Evolutionary conservation across 2,113 vertebrate species (phyloP).

Genomic region (Petrocephalus zakoni): DNA sequence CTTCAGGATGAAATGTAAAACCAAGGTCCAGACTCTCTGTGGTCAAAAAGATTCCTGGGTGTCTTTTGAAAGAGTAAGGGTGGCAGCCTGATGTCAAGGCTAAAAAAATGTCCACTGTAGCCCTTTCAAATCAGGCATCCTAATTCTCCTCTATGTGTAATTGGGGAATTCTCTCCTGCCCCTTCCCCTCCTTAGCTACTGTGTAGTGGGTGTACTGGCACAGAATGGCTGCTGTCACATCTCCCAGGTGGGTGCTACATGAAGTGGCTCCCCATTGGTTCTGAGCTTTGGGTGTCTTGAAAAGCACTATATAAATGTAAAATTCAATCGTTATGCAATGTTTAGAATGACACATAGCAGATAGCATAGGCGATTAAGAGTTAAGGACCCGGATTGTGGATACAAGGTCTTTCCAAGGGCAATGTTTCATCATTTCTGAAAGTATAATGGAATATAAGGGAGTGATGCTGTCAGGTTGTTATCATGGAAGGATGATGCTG

Average conservation of each 20-base stretch:
- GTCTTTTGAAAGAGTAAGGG: no score
- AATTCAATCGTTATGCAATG: neutral
- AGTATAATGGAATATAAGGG: neutral
- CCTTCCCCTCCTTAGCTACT: no score
- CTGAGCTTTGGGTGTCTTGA: neutral
- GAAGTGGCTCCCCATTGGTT: neutral
- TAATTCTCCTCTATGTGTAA: no score
- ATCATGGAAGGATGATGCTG: neutral
- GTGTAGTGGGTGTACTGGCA: no score
- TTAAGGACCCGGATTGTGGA: neutral
- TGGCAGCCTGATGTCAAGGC: no score
- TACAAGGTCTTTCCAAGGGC: neutral
- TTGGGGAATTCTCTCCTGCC: no score
- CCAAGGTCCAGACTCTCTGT: no score
- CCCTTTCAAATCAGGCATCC: no score
- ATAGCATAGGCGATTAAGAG: neutral
- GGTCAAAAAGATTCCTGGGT: no score
- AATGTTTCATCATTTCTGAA: neutral
- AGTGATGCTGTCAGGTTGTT: neutral
- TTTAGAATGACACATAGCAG: neutral
- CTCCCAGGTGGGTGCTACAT: neutral
- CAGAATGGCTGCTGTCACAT: neutral
- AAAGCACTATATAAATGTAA: neutral
- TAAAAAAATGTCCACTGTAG: no score
- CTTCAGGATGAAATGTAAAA: no score